Base-by-base conservation (phyloP, 1,140 invertebrate species). In the Leptopilina clavipes region DNA sequence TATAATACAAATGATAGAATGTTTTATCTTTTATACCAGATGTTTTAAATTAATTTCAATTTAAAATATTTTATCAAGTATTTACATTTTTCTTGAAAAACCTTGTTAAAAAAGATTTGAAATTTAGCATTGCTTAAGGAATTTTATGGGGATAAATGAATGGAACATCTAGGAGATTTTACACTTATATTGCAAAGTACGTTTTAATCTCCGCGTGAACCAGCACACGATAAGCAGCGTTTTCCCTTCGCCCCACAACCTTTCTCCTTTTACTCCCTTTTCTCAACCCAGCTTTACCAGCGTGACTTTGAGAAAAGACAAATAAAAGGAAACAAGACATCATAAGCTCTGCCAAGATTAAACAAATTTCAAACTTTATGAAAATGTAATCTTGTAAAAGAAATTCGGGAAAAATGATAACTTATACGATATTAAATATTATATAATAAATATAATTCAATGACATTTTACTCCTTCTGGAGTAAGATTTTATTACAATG, bases 161-260 rank as follows among this genome's bases (percentile, higher is more conserved):
- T 65, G 22, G 19, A 65, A 65, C 22, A 65, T 65, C 59, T 14
- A 31, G 59, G 10, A 65, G 59, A 37, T 65, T 65, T 65, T 12
- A 31, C 6, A 65, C 59, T 65, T 65, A 37, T 65, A 65, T 65
- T 65, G 59, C 59, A 65, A 65, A 65, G 22, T 65, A 31, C 59
- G 59, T 65, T 65, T 65, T 65, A 65, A 65, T 65, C 59, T 65
- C 22, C 59, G 59, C 59, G 59, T 31, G 59, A 65, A 65, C 59
- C 59, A 22, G 59, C 22, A 37, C 59, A 25, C 59, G 59, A 65
- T 31, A 65, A 65, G 59, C 22, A 65, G 72, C 22, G 1, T 59
- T 52, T n/a, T 52, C 48, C 75, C 71, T 74, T 73, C 75, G 22
- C 52, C 48, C 48, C 48, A 3, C 14, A 52, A 52, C 48, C 48